Evolutionary conservation across 2,888 invertebrate genomes (phyloP), one percentile per base, ranked within the genome.

Genomic region (Drosophila mulleri): DNA sequence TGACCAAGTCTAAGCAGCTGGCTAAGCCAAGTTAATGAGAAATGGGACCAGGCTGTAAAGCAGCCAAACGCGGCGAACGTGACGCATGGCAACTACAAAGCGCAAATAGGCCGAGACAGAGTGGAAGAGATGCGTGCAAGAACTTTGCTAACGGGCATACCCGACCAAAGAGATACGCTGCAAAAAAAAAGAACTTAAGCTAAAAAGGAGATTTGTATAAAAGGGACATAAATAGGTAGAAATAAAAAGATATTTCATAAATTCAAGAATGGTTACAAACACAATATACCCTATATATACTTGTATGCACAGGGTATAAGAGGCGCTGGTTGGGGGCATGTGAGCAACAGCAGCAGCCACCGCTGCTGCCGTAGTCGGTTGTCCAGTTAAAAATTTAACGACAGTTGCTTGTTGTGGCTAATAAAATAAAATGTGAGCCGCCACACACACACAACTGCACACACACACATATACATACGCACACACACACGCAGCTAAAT

Each of bases 21-120:
- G 54, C 57, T 57, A 45, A 63, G 72, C 50, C 67, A 69, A 72
- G 72, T 81, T 80, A 80, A 81, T 80, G 82, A 82, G 82, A 72
- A 67, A 67, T 62, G 58, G 74, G 65, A 35, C 41, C 23, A 16
- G 32, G 32, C 53, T 57, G 47, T 63, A 66, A 79, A 56, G 58
- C 68, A 54, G 56, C 41, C 11, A 41, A 56, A 56, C 41, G 72
- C 44, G 59, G 56, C 69, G 74, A 63, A 86, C 86, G 85, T 76
- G 82, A 82, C 73, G 71, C 83, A 72, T 85, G 76, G 79, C 70
- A 58, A 53, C 37, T 48, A 50, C 45, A 57, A 62, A 58, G 32
- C 63, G 39, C 64, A 66, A 68, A 79, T 60, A 53, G 62, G 62
- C 53, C 63, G 72, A 59, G 61, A 79, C 77, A 58, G 26, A n/a